Evolutionary conservation across 2,113 vertebrate species (phyloP).

Genomic region (Tylochromis polylepis): DNA sequence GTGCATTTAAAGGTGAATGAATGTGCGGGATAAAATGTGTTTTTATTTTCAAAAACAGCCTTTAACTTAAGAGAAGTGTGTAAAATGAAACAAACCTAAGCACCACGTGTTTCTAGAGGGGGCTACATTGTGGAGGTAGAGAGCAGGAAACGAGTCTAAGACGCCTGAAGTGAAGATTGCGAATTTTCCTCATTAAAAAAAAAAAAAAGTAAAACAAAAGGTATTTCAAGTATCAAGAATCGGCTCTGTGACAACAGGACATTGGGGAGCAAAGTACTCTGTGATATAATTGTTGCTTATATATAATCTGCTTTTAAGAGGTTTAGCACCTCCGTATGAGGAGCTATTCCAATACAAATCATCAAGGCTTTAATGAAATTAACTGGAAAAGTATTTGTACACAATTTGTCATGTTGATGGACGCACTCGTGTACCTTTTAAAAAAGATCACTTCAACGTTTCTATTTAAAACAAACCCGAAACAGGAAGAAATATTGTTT

Average conservation of each 20-base stretch:
- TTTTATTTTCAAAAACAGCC: neutral
- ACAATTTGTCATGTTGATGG: neutral
- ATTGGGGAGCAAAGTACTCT: neutral
- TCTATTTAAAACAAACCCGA: neutral
- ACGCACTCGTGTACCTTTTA: neutral
- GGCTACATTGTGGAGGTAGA: conserved; percentile 27
- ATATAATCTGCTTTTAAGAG: conserved; percentile 19
- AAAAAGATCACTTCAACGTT: neutral
- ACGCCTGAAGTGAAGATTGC: conserved; percentile 36
- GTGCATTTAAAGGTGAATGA: neutral
- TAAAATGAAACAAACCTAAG: neutral
- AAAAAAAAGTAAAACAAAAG: conserved; percentile 2
- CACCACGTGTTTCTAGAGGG: neutral
- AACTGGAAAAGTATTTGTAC: neutral
- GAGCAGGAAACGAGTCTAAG: conserved; percentile 11
- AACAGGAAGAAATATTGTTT: neutral
- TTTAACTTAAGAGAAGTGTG: neutral
- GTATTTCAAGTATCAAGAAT: conserved; percentile 54
- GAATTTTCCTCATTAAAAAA: neutral
- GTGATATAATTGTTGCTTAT: conserved; percentile 11
- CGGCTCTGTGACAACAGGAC: conserved; percentile 4
- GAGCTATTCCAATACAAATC: conserved; percentile 20
- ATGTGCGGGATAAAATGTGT: neutral
- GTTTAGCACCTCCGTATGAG: neutral
- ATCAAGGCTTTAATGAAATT: conserved; percentile 21